Base-by-base conservation (phyloP, 2,888 invertebrate species). In the Aphidius colemani region DNA sequence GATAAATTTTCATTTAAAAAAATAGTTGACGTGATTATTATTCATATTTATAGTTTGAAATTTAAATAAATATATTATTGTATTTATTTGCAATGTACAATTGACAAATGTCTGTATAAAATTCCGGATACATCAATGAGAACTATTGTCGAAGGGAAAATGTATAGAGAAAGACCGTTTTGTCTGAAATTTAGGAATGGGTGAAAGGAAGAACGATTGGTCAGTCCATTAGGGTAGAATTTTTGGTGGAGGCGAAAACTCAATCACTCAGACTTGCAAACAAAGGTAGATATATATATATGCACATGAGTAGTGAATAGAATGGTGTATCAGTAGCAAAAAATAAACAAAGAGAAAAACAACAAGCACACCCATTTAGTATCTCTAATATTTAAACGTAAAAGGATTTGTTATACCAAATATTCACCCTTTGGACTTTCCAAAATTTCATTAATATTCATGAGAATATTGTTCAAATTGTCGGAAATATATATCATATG, bases 261-360 rank as follows among this genome's bases (percentile, higher is more conserved):
- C 67, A 69, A 68, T 70, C 63, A 69, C 67, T 68, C 66, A 69
- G 59, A 39, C 56, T 48, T 44, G 67, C 64, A 66, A 68, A 69
- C 61, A 68, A 58, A 56, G 58, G 53, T 41, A 65, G 49, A 61
- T 49, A 10, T 7, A 45, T 45, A 18, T 7, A 7, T 30, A 30
- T 30, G 45, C 50, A 56, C 51, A 41, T 18, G 13, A 39, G 11
- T 51, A 58, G 48, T 45, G 46, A 7, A 41, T 55, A 7, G 48
- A 11, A 41, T 30, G 53, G 45, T 53, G 46, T 57, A 57, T 57
- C 57, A 46, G 30, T 10, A 30, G 18, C 48, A 10, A 39, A 57
- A 57, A 57, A 46, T 46, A 57, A 57, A 57, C 48, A 57, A 30
- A 6, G 9, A 40, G 48, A 46, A 30, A 30, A 30, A 30, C 30